Evolutionary conservation across 2,113 vertebrate genomes (phyloP), one percentile per base, ranked within the genome.

Genomic region (Haemorhous mexicanus): DNA sequence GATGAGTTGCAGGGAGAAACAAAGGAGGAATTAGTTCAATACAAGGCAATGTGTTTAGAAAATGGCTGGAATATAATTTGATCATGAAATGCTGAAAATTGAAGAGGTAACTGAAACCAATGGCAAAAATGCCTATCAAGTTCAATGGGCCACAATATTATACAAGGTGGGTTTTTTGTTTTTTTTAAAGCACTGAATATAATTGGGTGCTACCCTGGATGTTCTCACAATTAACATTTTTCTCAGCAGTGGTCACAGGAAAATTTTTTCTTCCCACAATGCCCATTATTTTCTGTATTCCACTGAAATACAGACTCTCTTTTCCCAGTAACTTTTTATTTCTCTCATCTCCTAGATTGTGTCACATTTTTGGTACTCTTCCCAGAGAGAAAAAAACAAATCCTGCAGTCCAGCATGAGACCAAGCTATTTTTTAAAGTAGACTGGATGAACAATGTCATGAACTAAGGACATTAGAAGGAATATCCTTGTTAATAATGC

Each of bases 111-210:
- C 32, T 72, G 73, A 93, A 90, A 67, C 39, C 28, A 86, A 21
- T 16, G 22, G 22, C 32, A 76, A 69, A 62, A 91, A 68, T 56
- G 68, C 41, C 52, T 64, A 6, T 15, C 43, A 59, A 89, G 27
- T 62, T 86, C 50, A 74, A 1, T 68, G n/a, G 11, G 30, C 37
- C 55, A 41, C 30, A 49, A 18, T 44, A 68, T 52, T 84, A 33
- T 11, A 52, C 7, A 30, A 44, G 17, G 22, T 69, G 28, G 3
- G 3, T 43, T 43, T 43, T 0, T 41, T n/a, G 1, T 0, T 37
- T 37, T 0, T 41, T 37, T 84, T 49, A 11, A 22, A 94, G 44
- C 10, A 68, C 22, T 56, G 47, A 85, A n/a, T 49, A 35, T 35
- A 62, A 62, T 6, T 56, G 7, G 16, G 4, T 63, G 44, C 35